A percentile compares a stretch with the other conserved stretches of the same genome.
Conservation (phyloP, 1,140 invertebrate genomes). For the Ceratoteleas bidentatus region DNA sequence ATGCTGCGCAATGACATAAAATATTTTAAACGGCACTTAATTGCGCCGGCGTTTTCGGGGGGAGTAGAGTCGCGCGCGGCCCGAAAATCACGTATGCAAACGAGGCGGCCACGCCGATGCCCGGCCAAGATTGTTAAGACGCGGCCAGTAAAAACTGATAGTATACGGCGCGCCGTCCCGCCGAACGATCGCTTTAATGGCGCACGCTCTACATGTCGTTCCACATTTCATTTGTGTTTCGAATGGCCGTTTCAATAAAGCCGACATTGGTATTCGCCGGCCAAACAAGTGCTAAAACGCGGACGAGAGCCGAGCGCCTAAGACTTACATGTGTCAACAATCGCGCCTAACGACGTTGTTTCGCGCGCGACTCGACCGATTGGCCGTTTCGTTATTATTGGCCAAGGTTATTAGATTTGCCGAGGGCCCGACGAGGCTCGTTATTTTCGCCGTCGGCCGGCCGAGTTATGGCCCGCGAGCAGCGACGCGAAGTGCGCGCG, state of each 20-base stretch:
- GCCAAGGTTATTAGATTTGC: constrained; percentile 51
- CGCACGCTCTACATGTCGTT: constrained; percentile 64
- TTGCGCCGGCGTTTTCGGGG: constrained; percentile 8
- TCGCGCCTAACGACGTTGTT: constrained; percentile 51
- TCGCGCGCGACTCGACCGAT: constrained; percentile 42
- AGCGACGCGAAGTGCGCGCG: constrained; percentile 1
- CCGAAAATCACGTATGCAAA: constrained; percentile 60
- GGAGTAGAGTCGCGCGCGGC: constrained; percentile 25
- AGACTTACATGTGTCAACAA: constrained; percentile 60
- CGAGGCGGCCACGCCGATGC: constrained; percentile 41
- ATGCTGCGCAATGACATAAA: constrained; percentile 39
- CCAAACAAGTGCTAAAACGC: constrained; percentile 64
- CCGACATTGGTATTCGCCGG: constrained; percentile 52
- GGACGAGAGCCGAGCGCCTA: constrained; percentile 25
- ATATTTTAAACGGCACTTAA: constrained; percentile 40
- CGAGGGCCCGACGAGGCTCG: constrained; percentile 19
- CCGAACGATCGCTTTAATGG: constrained; percentile 50
- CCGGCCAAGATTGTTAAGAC: constrained; percentile 19
- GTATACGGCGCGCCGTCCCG: constrained; percentile 45
- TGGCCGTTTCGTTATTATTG: constrained; percentile 58
- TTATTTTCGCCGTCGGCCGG: constrained; percentile 36
- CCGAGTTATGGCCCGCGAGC: constrained; percentile 27
- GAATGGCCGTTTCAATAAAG: constrained; percentile 62
- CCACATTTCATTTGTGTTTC: constrained; percentile 65
- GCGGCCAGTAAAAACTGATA: constrained; percentile 46